A percentile compares a stretch with the other conserved stretches of the same genome.
phyloP scores from a whole-genome alignment of 2,797 vertebrate species.

The Enteromius paludinosus region DNA sequence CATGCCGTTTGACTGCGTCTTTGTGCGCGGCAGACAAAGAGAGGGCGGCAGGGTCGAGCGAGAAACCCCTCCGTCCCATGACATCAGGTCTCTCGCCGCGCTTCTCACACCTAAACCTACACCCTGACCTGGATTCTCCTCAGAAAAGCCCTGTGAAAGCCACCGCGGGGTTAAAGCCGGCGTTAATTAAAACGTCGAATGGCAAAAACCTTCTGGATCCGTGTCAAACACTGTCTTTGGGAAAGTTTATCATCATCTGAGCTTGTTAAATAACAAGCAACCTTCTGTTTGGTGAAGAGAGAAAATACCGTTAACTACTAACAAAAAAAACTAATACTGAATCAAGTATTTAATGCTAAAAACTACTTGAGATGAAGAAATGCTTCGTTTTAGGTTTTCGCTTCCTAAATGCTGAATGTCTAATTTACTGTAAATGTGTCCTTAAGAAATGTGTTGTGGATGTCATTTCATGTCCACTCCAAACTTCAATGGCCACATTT shows the following conservation, averaged over 20 bases:
- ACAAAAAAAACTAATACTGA: not conserved
- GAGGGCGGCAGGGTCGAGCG: slow-evolving; percentile 75
- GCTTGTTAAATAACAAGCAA: not conserved
- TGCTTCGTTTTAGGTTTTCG: no score
- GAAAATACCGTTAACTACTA: not conserved
- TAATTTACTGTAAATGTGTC: not conserved
- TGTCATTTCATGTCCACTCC: not conserved
- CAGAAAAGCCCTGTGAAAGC: slow-evolving; percentile 26
- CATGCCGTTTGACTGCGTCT: slow-evolving; percentile 84
- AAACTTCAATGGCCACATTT: not conserved
- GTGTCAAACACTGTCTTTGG: not conserved
- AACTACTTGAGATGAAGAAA: not conserved
- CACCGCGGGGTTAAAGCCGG: slow-evolving; percentile 14
- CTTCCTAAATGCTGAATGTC: not conserved
- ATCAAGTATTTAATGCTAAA: not conserved
- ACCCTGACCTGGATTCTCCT: not conserved
- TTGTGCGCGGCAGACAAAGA: slow-evolving; percentile 81
- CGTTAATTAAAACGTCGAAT: slow-evolving; percentile 10
- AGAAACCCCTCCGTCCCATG: slow-evolving; percentile 39
- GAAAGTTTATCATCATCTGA: not conserved
- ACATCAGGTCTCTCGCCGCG: slow-evolving; percentile 46
- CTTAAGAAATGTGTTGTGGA: not conserved
- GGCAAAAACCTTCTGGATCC: not conserved
- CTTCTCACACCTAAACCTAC: slow-evolving; percentile 47
- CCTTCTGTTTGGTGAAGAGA: not conserved